Percentiles rank a stretch among this genome's conserved stretches.
These are phyloP conservation scores for Myiozetetes cayanensis DNA, from an alignment of 2,113 vertebrate species.

Conservation along the genomic window DNA sequence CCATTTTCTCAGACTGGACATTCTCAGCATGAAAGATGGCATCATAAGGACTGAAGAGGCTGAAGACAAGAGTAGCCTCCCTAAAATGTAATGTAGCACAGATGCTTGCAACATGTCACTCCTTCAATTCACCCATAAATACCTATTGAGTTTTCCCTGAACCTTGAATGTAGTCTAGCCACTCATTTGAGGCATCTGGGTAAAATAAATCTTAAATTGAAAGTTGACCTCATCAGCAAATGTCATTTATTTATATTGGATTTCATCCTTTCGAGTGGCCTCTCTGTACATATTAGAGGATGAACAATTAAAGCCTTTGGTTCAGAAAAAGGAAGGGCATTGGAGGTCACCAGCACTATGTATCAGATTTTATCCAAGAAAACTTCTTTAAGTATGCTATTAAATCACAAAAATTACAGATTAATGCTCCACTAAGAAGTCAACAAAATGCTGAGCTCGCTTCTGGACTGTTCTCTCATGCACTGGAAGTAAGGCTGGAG, in stretches of 20 bases:
- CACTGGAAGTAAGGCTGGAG: not conserved
- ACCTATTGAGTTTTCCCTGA: not conserved
- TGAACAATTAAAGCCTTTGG: conserved; percentile 21
- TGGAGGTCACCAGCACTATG: conserved; percentile 11
- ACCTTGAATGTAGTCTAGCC: not conserved
- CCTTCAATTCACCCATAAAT: not conserved
- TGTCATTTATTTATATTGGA: conserved; percentile 63
- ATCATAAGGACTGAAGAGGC: not conserved
- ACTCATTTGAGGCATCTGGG: conserved; percentile 42
- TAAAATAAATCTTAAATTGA: conserved; percentile 41
- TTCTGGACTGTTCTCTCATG: conserved; percentile 32
- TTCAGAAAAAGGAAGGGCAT: conserved; percentile 41
- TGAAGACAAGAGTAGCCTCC: not conserved
- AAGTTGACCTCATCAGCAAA: conserved; percentile 38
- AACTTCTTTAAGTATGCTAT: conserved; percentile 27
- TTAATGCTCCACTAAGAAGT: conserved; percentile 32
- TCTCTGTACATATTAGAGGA: not conserved
- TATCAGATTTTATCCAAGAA: conserved; percentile 53
- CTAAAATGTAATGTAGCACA: not conserved
- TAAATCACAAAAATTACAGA: conserved; percentile 62
- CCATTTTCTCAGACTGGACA: not conserved
- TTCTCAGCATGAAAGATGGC: not conserved
- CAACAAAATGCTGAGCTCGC: conserved; percentile 43
- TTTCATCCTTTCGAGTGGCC: conserved; percentile 4
- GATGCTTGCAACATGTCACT: not conserved